phyloP scores from a whole-genome alignment of 2,888 invertebrate genomes.

The Rosalia funebris region DNA sequence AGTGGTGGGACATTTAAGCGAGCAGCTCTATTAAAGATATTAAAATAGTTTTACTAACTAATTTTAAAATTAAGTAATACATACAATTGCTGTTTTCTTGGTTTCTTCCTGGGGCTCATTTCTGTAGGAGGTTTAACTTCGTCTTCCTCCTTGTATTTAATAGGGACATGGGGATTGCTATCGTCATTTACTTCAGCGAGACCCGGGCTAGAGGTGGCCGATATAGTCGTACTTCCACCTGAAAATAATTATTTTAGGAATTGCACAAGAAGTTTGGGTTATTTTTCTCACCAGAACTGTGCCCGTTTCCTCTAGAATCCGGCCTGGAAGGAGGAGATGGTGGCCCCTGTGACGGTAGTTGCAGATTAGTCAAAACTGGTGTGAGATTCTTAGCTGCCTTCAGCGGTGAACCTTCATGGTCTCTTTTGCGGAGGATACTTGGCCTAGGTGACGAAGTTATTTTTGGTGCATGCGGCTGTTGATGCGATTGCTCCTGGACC shows the following conservation, averaged over 20 bases:
- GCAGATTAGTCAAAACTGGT: slow-evolving; percentile 59
- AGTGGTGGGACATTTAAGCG: too few relatives aligned
- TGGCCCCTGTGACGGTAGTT: slow-evolving; percentile 50
- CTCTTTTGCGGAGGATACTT: slow-evolving; percentile 88
- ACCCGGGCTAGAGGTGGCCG: slow-evolving; percentile 85
- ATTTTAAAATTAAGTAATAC: too few relatives aligned
- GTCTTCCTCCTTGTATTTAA: slow-evolving; percentile 60
- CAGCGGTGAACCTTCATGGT: slow-evolving; percentile 78
- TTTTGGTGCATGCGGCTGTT: slow-evolving; percentile 49
- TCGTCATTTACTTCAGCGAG: slow-evolving; percentile 70
- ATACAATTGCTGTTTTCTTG: slow-evolving; percentile 89
- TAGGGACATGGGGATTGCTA: slow-evolving; percentile 57
- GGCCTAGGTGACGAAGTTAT: slow-evolving; percentile 74
- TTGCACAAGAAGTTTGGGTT: too few relatives aligned
- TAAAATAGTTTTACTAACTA: too few relatives aligned
- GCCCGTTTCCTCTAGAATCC: slow-evolving; percentile 62
- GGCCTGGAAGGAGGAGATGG: slow-evolving; percentile 61
- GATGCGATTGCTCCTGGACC: slow-evolving; percentile 35
- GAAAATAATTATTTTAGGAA: too few relatives aligned
- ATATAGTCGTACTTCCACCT: slow-evolving; percentile 85
- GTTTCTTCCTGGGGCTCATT: slow-evolving; percentile 89
- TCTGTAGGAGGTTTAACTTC: slow-evolving; percentile 66
- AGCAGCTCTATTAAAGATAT: too few relatives aligned
- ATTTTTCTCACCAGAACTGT: slow-evolving; percentile 60
- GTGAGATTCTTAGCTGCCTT: slow-evolving; percentile 74